Evolutionary conservation across 2,888 invertebrate genomes (phyloP).

Genomic region (Pollenia angustigena): DNA sequence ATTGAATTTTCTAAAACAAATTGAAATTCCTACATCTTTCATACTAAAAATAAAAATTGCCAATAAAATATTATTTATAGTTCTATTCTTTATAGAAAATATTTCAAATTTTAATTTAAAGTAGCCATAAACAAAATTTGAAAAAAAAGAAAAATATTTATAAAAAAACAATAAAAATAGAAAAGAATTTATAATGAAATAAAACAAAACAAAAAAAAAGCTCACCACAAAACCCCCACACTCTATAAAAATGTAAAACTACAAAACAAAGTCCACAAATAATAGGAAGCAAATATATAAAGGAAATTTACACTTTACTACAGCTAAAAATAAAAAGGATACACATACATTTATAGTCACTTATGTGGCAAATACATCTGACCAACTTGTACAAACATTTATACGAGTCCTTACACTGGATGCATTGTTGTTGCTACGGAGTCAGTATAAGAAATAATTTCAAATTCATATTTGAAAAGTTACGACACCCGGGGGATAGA

Average conservation of each 20-base stretch:
- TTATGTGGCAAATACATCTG: conserved; percentile 12
- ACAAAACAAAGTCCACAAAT: background rate
- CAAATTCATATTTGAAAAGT: conserved; percentile 84
- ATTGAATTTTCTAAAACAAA: conserved; percentile 40
- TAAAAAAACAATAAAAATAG: conserved; percentile 42
- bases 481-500: conserved; percentile 83
- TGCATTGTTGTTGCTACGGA: conserved; percentile 38
- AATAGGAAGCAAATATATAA: conserved; percentile 44
- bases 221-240: conserved; percentile 66
- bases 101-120: conserved; percentile 70
- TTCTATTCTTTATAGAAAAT: conserved; percentile 32
- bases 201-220: conserved; percentile 48
- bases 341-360: background rate
- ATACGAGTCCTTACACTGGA: background rate
- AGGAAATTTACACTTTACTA: conserved; percentile 28
- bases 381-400: conserved; percentile 21
- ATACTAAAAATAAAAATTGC: conserved; percentile 1
- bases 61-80: conserved; percentile 54
- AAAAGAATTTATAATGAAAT: conserved; percentile 70
- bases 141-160: background rate
- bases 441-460: conserved; percentile 79
- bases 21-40: conserved; percentile 46
- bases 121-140: conserved; percentile 43
- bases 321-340: background rate
- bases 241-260: conserved; percentile 10